Evolutionary conservation across 2,888 invertebrate genomes (phyloP).

Genomic region (Hyposoter dolosus): DNA sequence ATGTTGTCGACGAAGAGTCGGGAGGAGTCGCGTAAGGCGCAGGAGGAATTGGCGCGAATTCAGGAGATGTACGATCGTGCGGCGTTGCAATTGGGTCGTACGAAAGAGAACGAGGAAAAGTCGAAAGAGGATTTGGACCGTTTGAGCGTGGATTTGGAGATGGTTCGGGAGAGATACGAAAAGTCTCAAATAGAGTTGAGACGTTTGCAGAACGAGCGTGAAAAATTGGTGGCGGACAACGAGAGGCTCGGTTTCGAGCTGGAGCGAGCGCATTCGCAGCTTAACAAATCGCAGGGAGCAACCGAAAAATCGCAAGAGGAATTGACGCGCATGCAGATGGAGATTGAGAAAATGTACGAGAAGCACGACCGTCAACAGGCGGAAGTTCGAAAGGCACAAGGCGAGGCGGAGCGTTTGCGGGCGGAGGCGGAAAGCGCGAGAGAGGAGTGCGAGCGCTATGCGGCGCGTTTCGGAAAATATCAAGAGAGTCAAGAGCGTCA

Average conservation of each 20-base stretch:
- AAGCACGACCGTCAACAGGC: conserved; percentile 94
- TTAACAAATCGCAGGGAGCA: conserved; percentile 93
- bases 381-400: conserved; percentile 93
- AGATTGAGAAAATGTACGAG: conserved; percentile 96
- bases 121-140: conserved; percentile 94
- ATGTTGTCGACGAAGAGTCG: conserved; percentile 92
- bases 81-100: conserved; percentile 92
- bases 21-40: conserved; percentile 94
- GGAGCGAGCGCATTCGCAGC: conserved; percentile 94
- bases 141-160: conserved; percentile 92
- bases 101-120: conserved; percentile 96
- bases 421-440: conserved; percentile 91
- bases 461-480: conserved; percentile 90
- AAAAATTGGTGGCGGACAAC: conserved; percentile 93
- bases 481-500: conserved; percentile 89
- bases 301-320: conserved; percentile 97
- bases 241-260: conserved; percentile 94
- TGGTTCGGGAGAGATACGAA: conserved; percentile 95
- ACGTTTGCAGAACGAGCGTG: conserved; percentile 93
- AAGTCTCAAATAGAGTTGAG: conserved; percentile 94
- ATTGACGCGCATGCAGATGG: conserved; percentile 93
- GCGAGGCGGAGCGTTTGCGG: conserved; percentile 90
- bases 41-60: conserved; percentile 93
- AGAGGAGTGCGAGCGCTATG: conserved; percentile 91
- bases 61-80: conserved; percentile 96